Conservation (phyloP, 2,113 vertebrate species). For the Chaetura pelagica region DNA sequence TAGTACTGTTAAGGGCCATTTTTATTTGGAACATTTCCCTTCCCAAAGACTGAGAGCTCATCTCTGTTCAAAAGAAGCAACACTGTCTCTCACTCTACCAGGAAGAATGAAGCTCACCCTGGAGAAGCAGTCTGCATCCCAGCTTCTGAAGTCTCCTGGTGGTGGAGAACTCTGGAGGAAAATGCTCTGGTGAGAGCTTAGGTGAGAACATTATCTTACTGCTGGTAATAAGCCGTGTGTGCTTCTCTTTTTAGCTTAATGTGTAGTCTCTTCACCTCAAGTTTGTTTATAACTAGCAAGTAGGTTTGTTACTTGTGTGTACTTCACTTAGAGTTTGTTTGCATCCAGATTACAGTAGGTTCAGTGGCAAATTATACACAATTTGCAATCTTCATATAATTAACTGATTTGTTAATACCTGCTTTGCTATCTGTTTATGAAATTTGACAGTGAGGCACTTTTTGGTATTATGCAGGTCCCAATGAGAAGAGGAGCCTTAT, state of each 20-base stretch:
- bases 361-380: not conserved
- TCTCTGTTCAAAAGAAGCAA: not conserved
- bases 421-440: not conserved
- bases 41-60: not conserved
- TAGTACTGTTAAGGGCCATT: not conserved
- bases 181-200: fast-evolving
- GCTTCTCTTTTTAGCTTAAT: not conserved
- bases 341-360: not conserved
- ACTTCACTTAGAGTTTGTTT: slow-evolving; percentile 21
- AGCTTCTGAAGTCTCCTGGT: not conserved
- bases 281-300: slow-evolving; percentile 20
- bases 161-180: not conserved
- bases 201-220: not conserved
- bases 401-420: slow-evolving; percentile 25
- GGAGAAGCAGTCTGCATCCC: not conserved
- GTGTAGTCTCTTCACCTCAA: not conserved
- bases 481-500: not conserved
- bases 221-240: not conserved
- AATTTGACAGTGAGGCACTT: not conserved
- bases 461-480: not conserved
- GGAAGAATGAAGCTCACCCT: not conserved
- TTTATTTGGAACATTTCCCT: not conserved
- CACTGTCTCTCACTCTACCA: not conserved
- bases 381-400: slow-evolving; percentile 11
- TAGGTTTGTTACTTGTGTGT: slow-evolving; percentile 24